These are phyloP conservation scores for Pelobates fuscus DNA, from an alignment of 2,113 vertebrate genomes.

Conservation along the genomic window DNA sequence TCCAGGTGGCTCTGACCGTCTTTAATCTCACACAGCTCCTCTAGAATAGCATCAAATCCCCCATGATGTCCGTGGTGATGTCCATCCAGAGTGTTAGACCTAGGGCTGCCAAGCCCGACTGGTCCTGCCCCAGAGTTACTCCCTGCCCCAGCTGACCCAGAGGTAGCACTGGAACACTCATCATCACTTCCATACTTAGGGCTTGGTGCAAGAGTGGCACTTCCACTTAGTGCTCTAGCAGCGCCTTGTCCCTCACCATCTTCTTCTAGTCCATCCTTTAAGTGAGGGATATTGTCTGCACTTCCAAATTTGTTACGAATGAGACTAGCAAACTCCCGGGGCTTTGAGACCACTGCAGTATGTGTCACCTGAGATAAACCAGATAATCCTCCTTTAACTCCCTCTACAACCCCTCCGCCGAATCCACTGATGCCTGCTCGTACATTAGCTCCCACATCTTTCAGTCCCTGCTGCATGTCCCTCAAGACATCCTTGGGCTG, in stretches of 20 bases:
- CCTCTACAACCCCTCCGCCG: slow-evolving; percentile 91
- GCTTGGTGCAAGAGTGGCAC: slow-evolving; percentile 92
- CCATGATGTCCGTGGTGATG: slow-evolving; percentile 85
- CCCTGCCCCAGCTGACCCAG: slow-evolving; percentile 79
- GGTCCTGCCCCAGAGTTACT: slow-evolving; percentile 84
- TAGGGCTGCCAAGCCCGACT: slow-evolving; percentile 82
- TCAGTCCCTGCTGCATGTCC: slow-evolving; percentile 97
- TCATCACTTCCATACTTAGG: slow-evolving; percentile 96
- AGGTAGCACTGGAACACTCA: slow-evolving; percentile 92
- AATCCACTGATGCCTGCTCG: slow-evolving; percentile 96
- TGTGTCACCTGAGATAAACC: slow-evolving; percentile 88
- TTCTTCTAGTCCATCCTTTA: slow-evolving; percentile 91
- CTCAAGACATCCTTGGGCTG: slow-evolving; percentile 96
- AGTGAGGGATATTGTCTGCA: slow-evolving; percentile 92
- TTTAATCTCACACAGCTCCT: slow-evolving; percentile 93
- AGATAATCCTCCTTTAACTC: slow-evolving; percentile 90
- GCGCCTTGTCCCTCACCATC: slow-evolving; percentile 84
- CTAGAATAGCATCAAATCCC: slow-evolving; percentile 86
- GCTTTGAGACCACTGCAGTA: slow-evolving; percentile 92
- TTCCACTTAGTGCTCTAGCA: slow-evolving; percentile 85
- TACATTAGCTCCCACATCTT: slow-evolving; percentile 93
- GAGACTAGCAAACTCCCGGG: slow-evolving; percentile 92
- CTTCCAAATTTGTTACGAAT: slow-evolving; percentile 98
- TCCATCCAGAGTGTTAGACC: slow-evolving; percentile 80
- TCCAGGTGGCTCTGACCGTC: slow-evolving; percentile 90